Conservation (phyloP, 1,140 invertebrate species). For the Sesamia nonagrioides region DNA sequence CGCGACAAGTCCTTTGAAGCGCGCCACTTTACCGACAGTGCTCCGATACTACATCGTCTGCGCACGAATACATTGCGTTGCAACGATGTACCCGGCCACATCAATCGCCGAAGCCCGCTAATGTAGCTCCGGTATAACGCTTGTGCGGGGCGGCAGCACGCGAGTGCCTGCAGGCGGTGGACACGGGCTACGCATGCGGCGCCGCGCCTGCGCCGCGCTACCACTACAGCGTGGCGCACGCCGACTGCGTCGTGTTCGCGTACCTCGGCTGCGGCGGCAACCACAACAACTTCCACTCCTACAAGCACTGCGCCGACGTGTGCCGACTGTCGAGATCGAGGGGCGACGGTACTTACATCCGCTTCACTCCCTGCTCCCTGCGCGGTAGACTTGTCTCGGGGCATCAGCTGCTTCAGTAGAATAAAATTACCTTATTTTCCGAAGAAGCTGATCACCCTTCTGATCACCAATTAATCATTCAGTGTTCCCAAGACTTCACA, state of each 20-base stretch:
- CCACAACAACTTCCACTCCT: constrained; percentile 93
- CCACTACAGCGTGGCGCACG: constrained; percentile 69
- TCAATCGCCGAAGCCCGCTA: too few species aligned
- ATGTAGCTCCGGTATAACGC: too few species aligned
- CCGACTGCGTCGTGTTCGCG: constrained; percentile 90
- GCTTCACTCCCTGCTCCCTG: not conserved
- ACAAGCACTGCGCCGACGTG: constrained; percentile 91
- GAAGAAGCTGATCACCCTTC: too few species aligned
- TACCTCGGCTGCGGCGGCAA: constrained; percentile 96
- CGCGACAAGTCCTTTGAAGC: too few species aligned
- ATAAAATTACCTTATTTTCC: too few species aligned
- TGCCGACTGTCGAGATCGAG: constrained; percentile 78
- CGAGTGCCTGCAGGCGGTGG: constrained; percentile 65
- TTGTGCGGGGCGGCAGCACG: constrained; percentile 53
- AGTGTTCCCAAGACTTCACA: not conserved
- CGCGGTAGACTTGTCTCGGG: not conserved
- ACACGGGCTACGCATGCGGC: constrained; percentile 61
- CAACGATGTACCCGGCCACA: too few species aligned
- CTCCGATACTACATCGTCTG: too few species aligned
- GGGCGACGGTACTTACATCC: constrained; percentile 64
- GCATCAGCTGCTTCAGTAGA: not conserved
- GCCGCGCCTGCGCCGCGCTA: constrained; percentile 63
- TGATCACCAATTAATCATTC: too few species aligned
- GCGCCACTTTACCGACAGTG: too few species aligned
- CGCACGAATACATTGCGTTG: too few species aligned